These are phyloP conservation scores for Callimorpha dominula DNA, from an alignment of 2,888 invertebrate genomes.

Conservation along the genomic window DNA sequence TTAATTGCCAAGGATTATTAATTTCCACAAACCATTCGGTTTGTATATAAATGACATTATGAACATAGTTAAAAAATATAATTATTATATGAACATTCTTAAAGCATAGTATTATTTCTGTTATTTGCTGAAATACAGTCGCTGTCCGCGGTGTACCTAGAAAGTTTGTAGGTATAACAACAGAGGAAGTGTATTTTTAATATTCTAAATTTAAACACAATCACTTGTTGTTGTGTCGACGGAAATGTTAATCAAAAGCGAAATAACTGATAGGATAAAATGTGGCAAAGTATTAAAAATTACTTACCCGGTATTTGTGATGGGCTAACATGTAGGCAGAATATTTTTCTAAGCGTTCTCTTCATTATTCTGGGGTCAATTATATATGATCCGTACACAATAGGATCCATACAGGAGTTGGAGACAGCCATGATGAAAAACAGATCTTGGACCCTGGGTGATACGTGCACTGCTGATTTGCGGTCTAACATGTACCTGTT, in stretches of 20 bases:
- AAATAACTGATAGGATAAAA: too few relatives aligned
- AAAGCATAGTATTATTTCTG: not conserved
- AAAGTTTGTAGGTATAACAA: too few relatives aligned
- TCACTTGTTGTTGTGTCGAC: too few relatives aligned
- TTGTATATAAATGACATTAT: not conserved
- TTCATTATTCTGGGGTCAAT: slow-evolving; percentile 81
- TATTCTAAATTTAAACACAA: too few relatives aligned
- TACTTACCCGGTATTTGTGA: slow-evolving; percentile 65
- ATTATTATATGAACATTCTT: not conserved
- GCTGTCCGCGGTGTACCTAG: too few relatives aligned
- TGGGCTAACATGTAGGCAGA: slow-evolving; percentile 64
- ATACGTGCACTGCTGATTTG: slow-evolving; percentile 88
- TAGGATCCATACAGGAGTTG: slow-evolving; percentile 93
- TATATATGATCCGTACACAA: slow-evolving; percentile 92
- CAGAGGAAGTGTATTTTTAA: too few relatives aligned
- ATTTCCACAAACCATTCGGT: not conserved
- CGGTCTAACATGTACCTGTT: slow-evolving; percentile 90
- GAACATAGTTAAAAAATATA: not conserved
- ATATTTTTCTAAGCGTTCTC: slow-evolving; percentile 66
- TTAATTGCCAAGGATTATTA: not conserved
- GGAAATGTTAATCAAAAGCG: too few relatives aligned
- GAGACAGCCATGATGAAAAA: slow-evolving; percentile 93
- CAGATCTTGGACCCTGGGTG: slow-evolving; percentile 89
- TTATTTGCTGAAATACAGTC: not conserved
- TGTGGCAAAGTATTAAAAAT: not conserved